Evolutionary conservation across 2,797 vertebrate genomes (phyloP), one percentile per base, ranked within the genome.

Genomic region (Sarcoramphus papa): DNA sequence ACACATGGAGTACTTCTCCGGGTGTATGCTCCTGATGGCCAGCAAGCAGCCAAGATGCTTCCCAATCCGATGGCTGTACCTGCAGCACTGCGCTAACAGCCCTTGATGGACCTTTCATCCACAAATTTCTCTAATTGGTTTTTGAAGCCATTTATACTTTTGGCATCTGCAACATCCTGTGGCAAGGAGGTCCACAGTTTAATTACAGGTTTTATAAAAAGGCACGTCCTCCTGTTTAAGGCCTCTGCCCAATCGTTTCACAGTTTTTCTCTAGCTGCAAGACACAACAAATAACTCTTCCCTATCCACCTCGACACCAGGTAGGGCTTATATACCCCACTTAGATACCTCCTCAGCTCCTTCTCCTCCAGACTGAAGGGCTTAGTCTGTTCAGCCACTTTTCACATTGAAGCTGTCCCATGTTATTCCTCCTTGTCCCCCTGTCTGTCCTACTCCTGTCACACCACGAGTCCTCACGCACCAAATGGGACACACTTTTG

Each of bases 391-490:
- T 23, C 43, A 63, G 33, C 35, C 31, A 18, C 54, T 62, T 56
- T 35, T 56, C 73, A 73, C 6, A 5, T 3, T 10, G 16, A 75
- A 85, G 25, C 19, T 41, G 37, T 30, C 33, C 41, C 54, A 20
- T 13, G 3, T 37, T 21, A n/a, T 15, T 50, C 20, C 10, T 68
- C 20, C 23, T 57, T 48, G 47, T 28, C 23, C 12, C 16, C 6
- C 9, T 69, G 22, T 60, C 41, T 14, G 9, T 28, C 75, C 65
- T 72, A 33, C 30, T 60, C 41, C 24, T 4, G 3, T 15, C 16
- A 78, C 45, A 47, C 27, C 14, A 41, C 2, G 0, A 72, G 59
- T 43, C 31, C 23, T 50, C 3, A 0, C 4, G 2, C 1, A 1
- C 25, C 40, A 70, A 70, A 51, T 4, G 9, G 19, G 23, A 54